Percentiles rank a stretch among this genome's conserved stretches.
Conservation (phyloP, 1,140 invertebrate species). For the Drosophila fuyamai region DNA sequence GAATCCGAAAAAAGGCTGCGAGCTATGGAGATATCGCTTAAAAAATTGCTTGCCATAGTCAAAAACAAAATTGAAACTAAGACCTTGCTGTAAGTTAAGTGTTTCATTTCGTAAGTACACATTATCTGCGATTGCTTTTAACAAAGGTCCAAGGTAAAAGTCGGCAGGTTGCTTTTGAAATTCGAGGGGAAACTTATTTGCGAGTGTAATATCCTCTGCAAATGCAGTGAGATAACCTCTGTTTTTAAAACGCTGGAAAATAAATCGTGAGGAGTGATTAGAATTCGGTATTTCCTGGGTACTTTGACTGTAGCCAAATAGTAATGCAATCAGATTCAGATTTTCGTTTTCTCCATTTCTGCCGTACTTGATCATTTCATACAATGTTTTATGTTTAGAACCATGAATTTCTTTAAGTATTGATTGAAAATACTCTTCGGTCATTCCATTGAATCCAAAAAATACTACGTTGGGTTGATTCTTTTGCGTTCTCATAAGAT, state of each 20-base stretch:
- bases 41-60: neutral
- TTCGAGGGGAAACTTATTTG: too few species aligned
- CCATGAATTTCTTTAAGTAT: too few species aligned
- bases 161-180: too few species aligned
- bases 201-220: too few species aligned
- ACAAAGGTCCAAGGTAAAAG: neutral
- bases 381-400: too few species aligned
- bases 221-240: neutral
- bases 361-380: too few species aligned
- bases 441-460: too few species aligned
- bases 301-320: neutral
- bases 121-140: neutral
- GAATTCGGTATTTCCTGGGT: neutral
- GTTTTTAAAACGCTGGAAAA: neutral
- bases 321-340: neutral
- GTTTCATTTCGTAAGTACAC: neutral
- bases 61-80: neutral
- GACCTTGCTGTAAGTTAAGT: too few species aligned
- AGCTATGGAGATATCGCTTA: neutral
- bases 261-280: neutral
- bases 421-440: too few species aligned
- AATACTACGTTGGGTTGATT: too few species aligned
- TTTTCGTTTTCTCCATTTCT: neutral
- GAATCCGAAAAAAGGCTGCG: neutral
- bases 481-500: too few species aligned